phyloP scores from a whole-genome alignment of 2,797 vertebrate genomes.

The Luscinia luscinia region DNA sequence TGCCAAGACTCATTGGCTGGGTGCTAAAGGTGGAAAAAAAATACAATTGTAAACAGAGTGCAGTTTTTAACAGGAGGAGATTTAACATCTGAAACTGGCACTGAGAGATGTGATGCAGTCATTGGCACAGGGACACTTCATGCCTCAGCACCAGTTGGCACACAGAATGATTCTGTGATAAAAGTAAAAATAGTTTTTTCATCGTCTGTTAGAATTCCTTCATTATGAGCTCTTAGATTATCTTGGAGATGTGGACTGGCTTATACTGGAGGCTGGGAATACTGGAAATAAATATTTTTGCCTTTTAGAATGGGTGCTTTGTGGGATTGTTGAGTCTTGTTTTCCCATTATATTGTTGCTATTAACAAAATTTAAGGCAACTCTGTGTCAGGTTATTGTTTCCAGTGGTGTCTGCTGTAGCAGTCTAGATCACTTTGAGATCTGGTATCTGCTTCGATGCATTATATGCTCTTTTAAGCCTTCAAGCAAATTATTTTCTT shows the following conservation, averaged over 20 bases:
- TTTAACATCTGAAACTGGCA: not conserved
- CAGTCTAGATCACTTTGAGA: not conserved
- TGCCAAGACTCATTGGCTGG: not conserved
- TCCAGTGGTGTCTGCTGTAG: not conserved
- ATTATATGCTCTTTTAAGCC: not conserved
- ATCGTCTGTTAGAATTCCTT: not conserved
- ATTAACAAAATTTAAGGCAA: not conserved
- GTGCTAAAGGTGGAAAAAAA: not conserved
- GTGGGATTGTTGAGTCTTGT: not conserved
- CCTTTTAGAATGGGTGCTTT: not conserved
- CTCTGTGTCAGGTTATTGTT: not conserved
- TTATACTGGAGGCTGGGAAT: not conserved
- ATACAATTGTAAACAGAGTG: not conserved
- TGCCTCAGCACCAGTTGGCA: not conserved
- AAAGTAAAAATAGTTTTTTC: not conserved
- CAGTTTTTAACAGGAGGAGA: not conserved
- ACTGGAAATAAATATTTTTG: not conserved
- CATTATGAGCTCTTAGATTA: not conserved
- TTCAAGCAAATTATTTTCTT: not conserved
- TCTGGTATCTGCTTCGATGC: not conserved
- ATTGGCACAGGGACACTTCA: not conserved
- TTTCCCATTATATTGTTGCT: not conserved
- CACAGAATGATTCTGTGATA: not conserved
- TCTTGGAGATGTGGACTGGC: not conserved
- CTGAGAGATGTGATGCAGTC: not conserved